Evolutionary conservation across 2,797 vertebrate genomes (phyloP).

Genomic region (Staurois parvus): DNA sequence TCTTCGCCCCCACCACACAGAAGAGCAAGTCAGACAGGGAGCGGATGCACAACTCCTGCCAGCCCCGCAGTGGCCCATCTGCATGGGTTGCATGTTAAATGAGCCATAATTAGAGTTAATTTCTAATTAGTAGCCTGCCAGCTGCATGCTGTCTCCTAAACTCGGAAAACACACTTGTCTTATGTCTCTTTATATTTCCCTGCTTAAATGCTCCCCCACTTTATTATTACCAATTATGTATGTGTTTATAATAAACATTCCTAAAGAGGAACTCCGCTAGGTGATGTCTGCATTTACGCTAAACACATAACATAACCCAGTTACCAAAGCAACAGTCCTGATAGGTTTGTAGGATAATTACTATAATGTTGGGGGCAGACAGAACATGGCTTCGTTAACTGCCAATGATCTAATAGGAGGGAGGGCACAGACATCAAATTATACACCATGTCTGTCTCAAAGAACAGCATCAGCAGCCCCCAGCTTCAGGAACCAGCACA

Average conservation of each 20-base stretch:
- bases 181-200: slow-evolving; percentile 6
- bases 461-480: too few relatives aligned
- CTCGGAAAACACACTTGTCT: slow-evolving; percentile 6
- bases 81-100: slow-evolving; percentile 58
- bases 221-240: not conserved
- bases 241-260: not conserved
- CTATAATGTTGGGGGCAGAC: too few relatives aligned
- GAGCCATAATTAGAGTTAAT: slow-evolving; percentile 60
- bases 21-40: not conserved
- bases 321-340: not conserved
- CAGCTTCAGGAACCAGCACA: too few relatives aligned
- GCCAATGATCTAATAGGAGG: too few relatives aligned
- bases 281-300: too few relatives aligned
- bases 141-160: slow-evolving; percentile 52
- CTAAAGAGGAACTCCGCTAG: too few relatives aligned
- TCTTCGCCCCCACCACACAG: not conserved
- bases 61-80: slow-evolving; percentile 50
- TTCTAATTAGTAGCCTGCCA: slow-evolving; percentile 59
- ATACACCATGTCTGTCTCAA: too few relatives aligned
- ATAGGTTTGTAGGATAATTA: too few relatives aligned
- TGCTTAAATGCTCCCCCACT: not conserved
- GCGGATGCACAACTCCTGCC: not conserved
- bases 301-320: too few relatives aligned
- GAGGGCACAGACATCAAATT: too few relatives aligned
- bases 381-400: not conserved